Conservation (phyloP, 2,797 vertebrate genomes). For the Passerculus sandwichensis region DNA sequence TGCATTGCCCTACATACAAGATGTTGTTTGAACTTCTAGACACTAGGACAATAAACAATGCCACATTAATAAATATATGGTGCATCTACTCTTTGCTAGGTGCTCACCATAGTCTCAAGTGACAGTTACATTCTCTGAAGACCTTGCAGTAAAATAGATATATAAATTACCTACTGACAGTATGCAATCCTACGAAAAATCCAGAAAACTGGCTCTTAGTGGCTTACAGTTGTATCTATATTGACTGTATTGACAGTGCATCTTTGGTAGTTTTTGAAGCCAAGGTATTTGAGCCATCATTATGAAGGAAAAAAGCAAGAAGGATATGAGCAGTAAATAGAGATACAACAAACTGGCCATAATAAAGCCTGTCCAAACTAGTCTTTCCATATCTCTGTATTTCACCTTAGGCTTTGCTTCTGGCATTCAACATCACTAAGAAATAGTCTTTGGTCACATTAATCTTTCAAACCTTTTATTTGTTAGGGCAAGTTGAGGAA, state of each 20-base stretch:
- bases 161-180: neutral
- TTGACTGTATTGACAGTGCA: neutral
- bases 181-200: neutral
- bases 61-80: neutral
- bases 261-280: neutral
- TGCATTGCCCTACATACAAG: neutral
- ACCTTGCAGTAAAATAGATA: neutral
- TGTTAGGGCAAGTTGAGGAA: conserved; percentile 1
- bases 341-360: neutral
- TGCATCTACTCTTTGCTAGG: neutral
- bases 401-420: conserved; percentile 50
- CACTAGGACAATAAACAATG: neutral
- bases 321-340: neutral
- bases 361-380: conserved; percentile 25
- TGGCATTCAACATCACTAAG: conserved; percentile 22
- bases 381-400: neutral
- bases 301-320: neutral
- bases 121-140: neutral
- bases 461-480: conserved; percentile 43
- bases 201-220: neutral
- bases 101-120: neutral
- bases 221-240: neutral
- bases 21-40: conserved; percentile 11
- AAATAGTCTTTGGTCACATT: conserved; percentile 27
- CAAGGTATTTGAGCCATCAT: neutral